phyloP scores from a whole-genome alignment of 2,797 vertebrate species.

The Lepus townsendii region DNA sequence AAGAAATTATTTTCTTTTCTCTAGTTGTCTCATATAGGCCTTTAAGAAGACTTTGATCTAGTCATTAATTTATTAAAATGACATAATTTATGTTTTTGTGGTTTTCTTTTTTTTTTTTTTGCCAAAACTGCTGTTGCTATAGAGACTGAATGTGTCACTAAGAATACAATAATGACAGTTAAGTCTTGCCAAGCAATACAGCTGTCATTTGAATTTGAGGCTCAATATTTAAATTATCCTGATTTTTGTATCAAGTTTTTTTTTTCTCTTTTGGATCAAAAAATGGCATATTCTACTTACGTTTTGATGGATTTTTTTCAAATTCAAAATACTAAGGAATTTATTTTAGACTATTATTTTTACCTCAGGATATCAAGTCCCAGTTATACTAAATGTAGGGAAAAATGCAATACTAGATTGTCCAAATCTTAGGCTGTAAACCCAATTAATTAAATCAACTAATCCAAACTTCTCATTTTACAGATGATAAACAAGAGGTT shows the following conservation, averaged over 20 bases:
- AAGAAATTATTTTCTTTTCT: background rate
- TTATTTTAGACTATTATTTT: slow-evolving; percentile 62
- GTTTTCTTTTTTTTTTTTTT: background rate
- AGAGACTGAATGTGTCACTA: background rate
- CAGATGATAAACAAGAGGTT: slow-evolving; percentile 14
- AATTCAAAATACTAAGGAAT: slow-evolving; percentile 12
- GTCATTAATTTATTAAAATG: slow-evolving; percentile 13
- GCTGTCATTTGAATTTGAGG: background rate
- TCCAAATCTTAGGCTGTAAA: background rate
- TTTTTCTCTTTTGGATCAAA: slow-evolving; percentile 22
- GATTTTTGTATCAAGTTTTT: background rate
- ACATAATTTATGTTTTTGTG: background rate
- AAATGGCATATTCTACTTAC: background rate
- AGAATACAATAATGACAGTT: background rate
- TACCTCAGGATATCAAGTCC: background rate
- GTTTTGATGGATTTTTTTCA: slow-evolving; percentile 34
- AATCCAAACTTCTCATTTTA: slow-evolving; percentile 25
- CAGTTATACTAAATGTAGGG: background rate
- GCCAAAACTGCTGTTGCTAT: background rate
- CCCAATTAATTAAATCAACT: background rate
- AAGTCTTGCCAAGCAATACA: background rate
- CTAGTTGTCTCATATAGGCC: background rate
- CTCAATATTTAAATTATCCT: slow-evolving; percentile 49
- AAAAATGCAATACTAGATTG: background rate
- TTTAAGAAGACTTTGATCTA: background rate